Evolutionary conservation across 2,113 vertebrate species (phyloP), one percentile per base, ranked within the genome.

Genomic region (Leptobrachium leishanense): DNA sequence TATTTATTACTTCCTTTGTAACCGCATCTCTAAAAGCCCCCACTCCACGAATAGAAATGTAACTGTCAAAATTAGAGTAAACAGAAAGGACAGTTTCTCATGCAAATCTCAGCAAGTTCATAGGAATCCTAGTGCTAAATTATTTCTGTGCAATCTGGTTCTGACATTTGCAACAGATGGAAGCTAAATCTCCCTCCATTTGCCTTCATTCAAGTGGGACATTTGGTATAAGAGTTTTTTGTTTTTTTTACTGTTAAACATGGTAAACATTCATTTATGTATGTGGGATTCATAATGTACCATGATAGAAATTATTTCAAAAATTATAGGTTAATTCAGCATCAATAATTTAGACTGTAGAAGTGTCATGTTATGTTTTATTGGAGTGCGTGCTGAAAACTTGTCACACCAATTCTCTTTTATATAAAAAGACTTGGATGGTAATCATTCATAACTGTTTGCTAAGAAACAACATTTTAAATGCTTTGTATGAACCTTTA

Each of bases 231-330:
- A 90, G 81, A 31, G 20, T 31, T 31, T 31, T 31, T 31, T 1
- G 0, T 31, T 31, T 31, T 31, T 82, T 85, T 54, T 79, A 73
- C 72, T 73, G 0, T 73, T 85, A 55, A 80, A 80, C 3, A 67
- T 76, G 77, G 77, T 81, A 86, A 87, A 78, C 62, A 84, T 39
- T 55, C 81, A 79, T 86, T 85, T 86, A 63, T 40, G 89, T 74
- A 81, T 82, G 85, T 67, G 82, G 71, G 57, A 84, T 88, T 86
- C 65, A 84, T 43, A 81, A 85, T 57, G 79, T 31, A 83, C 43
- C n/a, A 76, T 43, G 77, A 83, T 78, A 85, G 65, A 81, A 85
- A 86, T 68, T 79, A 46, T 67, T 46, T 66, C 53, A 42, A 63
- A 79, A 66, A 66, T 55, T 41, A 64, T 72, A 55, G n/a, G 50